phyloP scores from a whole-genome alignment of 2,797 vertebrate species.

The Amazona ochrocephala region DNA sequence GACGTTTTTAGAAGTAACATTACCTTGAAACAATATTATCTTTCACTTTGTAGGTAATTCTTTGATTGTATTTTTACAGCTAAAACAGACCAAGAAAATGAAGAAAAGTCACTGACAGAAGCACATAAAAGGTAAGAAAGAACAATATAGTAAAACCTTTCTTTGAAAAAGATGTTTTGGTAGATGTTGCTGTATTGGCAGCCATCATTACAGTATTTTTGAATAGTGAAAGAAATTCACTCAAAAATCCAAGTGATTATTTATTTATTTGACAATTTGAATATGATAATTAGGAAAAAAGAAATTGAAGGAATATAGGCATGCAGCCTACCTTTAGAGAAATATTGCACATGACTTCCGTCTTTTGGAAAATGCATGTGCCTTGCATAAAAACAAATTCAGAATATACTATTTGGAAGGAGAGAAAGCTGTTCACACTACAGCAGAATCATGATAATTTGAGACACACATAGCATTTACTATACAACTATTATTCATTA shows the following conservation, averaged over 20 bases:
- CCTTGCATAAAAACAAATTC: neutral
- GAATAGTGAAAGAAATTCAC: neutral
- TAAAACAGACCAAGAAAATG: conserved; percentile 89
- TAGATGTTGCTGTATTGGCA: neutral
- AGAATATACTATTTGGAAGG: neutral
- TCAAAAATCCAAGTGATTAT: neutral
- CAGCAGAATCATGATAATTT: neutral
- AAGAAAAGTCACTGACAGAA: conserved; percentile 86
- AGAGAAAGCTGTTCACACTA: neutral
- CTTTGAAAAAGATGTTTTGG: neutral
- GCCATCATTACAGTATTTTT: neutral
- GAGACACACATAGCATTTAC: neutral
- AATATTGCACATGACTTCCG: neutral
- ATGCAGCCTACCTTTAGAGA: neutral
- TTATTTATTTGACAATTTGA: neutral
- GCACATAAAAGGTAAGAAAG: conserved; percentile 89
- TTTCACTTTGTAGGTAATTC: conserved; percentile 4
- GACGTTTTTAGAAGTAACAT: neutral
- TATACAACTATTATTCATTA: neutral
- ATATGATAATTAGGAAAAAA: neutral
- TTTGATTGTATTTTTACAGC: conserved; percentile 77
- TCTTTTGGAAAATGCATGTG: neutral
- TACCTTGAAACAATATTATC: neutral
- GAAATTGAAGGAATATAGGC: neutral
- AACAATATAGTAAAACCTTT: neutral